phyloP scores from a whole-genome alignment of 2,888 invertebrate genomes.

The Lydus trimaculatus region DNA sequence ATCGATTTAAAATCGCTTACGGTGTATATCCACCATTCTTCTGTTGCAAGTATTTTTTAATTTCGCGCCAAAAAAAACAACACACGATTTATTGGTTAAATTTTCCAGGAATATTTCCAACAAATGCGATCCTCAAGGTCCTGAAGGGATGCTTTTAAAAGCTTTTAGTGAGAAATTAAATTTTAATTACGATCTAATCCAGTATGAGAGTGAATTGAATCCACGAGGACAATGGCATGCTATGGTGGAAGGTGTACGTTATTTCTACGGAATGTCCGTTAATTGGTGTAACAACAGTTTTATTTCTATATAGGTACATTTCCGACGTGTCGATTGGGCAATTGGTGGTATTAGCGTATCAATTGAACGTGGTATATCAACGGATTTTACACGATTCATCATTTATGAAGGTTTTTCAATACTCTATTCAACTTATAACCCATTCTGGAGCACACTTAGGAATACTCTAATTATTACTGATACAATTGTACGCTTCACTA shows the following conservation, averaged over 20 bases:
- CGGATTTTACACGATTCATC: constrained; percentile 33
- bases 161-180: constrained; percentile 22
- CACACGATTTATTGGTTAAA: neutral
- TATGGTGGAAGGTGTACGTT: constrained; percentile 31
- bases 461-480: constrained; percentile 20
- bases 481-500: constrained; percentile 8
- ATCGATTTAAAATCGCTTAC: constrained; percentile 31
- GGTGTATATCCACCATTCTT: constrained; percentile 27
- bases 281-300: neutral
- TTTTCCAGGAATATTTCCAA: constrained; percentile 16
- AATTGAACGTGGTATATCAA: constrained; percentile 16
- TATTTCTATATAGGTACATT: constrained; percentile 16
- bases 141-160: constrained; percentile 23
- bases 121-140: constrained; percentile 19
- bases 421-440: constrained; percentile 14
- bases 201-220: constrained; percentile 16
- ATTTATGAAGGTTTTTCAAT: constrained; percentile 20
- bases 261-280: neutral
- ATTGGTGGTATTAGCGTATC: constrained; percentile 32
- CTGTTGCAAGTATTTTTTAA: constrained; percentile 13
- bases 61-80: neutral
- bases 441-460: constrained; percentile 14
- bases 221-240: constrained; percentile 21
- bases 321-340: constrained; percentile 29
- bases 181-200: constrained; percentile 30